phyloP scores from a whole-genome alignment of 2,113 vertebrate species.

The Gallinago paraguaiae region DNA sequence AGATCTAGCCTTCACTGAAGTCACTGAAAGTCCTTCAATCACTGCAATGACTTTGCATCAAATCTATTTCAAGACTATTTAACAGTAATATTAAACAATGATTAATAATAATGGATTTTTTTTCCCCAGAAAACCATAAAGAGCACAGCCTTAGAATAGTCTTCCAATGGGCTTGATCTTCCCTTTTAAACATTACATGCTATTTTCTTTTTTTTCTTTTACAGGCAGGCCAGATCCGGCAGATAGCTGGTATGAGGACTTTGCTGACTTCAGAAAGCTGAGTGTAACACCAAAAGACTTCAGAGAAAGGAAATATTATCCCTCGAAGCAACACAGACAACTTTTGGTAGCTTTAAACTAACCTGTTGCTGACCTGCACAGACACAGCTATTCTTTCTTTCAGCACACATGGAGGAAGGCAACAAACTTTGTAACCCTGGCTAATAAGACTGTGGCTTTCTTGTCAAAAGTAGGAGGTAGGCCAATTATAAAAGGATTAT shows the following conservation, averaged over 20 bases:
- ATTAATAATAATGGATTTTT: conserved; percentile 20
- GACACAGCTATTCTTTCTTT: conserved; percentile 30
- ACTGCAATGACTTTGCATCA: neutral
- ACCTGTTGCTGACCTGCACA: conserved; percentile 69
- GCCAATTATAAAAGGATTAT: conserved; percentile 74
- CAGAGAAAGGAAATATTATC: conserved; percentile 4
- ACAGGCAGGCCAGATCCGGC: conserved; percentile 42
- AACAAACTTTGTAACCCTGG: conserved; percentile 74
- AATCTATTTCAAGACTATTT: conserved; percentile 16
- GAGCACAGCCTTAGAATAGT: neutral
- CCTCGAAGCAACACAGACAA: neutral
- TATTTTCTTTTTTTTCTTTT: conserved; percentile 36
- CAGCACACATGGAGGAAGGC: conserved; percentile 78
- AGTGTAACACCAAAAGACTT: neutral
- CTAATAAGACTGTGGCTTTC: conserved; percentile 75
- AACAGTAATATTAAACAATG: conserved; percentile 1
- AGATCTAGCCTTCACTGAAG: neutral
- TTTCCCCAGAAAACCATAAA: neutral
- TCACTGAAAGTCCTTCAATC: neutral
- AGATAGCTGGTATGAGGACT: conserved; percentile 49
- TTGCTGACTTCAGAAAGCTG: conserved; percentile 20
- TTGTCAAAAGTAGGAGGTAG: conserved; percentile 67
- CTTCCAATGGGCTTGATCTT: neutral
- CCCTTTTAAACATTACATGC: neutral
- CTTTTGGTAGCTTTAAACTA: conserved; percentile 59